Base-by-base conservation (phyloP, 2,113 vertebrate species). In the Cyprinodon tularosa region DNA sequence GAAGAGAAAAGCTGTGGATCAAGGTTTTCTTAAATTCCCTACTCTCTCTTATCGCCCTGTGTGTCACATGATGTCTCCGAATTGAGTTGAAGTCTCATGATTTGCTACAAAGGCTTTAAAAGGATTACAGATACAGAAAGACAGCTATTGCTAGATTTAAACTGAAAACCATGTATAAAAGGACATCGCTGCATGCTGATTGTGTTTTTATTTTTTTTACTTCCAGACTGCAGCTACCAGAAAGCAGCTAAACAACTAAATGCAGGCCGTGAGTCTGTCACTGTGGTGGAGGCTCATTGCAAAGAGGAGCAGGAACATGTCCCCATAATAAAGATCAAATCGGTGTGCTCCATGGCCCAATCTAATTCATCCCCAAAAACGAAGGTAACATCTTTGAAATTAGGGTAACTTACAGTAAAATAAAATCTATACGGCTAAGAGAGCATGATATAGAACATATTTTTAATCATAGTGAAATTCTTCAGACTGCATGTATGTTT, bases 281-380 rank as follows among this genome's bases (percentile, higher is more conserved):
- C 81, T 10, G 77, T 75, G 12, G 17, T 12, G 17, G 73, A 76
- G 67, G 66, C 78, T n/a, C 73, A 69, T 44, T 92, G 81, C 76
- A 95, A 95, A 90, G 92, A 94, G 29, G 94, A 94, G 57, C 86
- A 83, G 59, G 91, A 93, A 37, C 88, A 80, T 76, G 84, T 93
- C 63, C 92, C 93, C 0, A 94, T 94, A 50, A 93, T 94, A 83
- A 92, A 93, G 81, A 94, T 95, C 77, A 91, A 90, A 48, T 94
- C 94, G 1, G 91, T 94, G 1, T 85, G 90, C 61, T 94, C 94
- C 14, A 93, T 95, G 85, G 89, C 91, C 39, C 68, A 85, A 12
- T 15, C 75, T 53, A 20, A 68, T 11, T 62, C 66, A 3, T 59
- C 80, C 39, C 77, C 76, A 62, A 65, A 75, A 8, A 78, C 45